Base-by-base conservation (phyloP, 2,888 invertebrate genomes). In the Nycteola revayana region DNA sequence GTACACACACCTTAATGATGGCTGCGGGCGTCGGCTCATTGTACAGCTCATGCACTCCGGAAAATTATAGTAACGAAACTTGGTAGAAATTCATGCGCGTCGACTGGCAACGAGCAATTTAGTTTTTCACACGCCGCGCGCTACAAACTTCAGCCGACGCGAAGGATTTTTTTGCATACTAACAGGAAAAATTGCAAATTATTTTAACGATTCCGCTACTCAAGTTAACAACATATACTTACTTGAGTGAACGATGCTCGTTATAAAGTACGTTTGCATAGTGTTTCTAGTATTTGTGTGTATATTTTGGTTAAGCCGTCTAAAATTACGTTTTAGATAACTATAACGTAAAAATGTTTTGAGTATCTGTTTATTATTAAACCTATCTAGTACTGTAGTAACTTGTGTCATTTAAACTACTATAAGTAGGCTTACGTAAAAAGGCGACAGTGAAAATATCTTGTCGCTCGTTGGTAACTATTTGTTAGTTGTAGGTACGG, bases 1-100 rank as follows among this genome's bases (percentile, higher is more conserved):
- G 56, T 60, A 60, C 60, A 65, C 61, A 66, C 66, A 67, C 66
- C 70, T 71, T 80, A 80, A 80, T 77, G 71, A 80, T 79, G 68
- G 71, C 80, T 69, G 59, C 65, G 48, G 78, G 80, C 75, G 54
- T 61, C 49, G 46, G 45, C 55, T 66, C 70, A 83, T 84, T 80
- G 76, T 81, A 49, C 61, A 53, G 68, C 62, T 42, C 44, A 52
- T 59, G 56, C 53, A 50, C 63, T 54, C 81, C 81, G 82, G 84
- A 85, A 84, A 84, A 84, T 85, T 82, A 85, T 74, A 47, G 34
- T 35, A 58, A 61, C 71, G 60, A 66, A 80, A 81, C 75, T 81
- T 77, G 66, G 60, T 58, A 57, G 51, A 60, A 40, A 45, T 67
- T 50, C 51, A 60, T 57, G 43, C 58, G 59, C 60, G 58, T 46